phyloP scores from a whole-genome alignment of 35 echinoderm and acorn worm genomes.

The Ptychodera flava region DNA sequence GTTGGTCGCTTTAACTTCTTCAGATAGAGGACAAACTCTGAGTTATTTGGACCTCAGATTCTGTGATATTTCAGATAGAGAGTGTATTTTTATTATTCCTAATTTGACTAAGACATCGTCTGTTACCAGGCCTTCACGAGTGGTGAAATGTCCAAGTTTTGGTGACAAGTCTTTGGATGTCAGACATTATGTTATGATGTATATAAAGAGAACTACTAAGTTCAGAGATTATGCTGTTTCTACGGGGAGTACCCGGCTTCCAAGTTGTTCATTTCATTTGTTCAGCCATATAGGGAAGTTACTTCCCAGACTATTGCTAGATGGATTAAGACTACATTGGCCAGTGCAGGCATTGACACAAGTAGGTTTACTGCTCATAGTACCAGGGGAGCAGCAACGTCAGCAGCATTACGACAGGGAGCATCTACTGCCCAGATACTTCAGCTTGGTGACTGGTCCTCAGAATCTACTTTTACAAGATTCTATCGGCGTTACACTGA shows the following conservation, averaged over 20 bases:
- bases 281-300: neutral
- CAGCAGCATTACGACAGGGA: constrained; percentile 14
- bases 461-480: constrained; percentile 12
- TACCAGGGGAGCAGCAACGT: constrained; percentile 42
- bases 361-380: constrained; percentile 47
- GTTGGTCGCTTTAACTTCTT: constrained; percentile 2
- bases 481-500: too few species aligned
- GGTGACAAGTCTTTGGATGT: too few species aligned
- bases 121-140: too few species aligned
- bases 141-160: too few species aligned
- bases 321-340: constrained; percentile 18
- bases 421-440: constrained; percentile 21
- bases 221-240: too few species aligned
- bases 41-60: neutral
- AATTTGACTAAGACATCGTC: too few species aligned
- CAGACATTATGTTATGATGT: too few species aligned
- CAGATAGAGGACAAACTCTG: neutral
- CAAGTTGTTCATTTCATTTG: constrained; percentile 5
- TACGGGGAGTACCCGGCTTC: too few species aligned
- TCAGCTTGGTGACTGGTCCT: neutral
- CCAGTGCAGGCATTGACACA: constrained; percentile 22
- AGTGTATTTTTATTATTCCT: too few species aligned
- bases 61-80: too few species aligned
- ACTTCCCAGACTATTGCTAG: constrained; percentile 5
- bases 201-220: too few species aligned